phyloP scores from a whole-genome alignment of 2,888 invertebrate species.

The Drosophila cognata region DNA sequence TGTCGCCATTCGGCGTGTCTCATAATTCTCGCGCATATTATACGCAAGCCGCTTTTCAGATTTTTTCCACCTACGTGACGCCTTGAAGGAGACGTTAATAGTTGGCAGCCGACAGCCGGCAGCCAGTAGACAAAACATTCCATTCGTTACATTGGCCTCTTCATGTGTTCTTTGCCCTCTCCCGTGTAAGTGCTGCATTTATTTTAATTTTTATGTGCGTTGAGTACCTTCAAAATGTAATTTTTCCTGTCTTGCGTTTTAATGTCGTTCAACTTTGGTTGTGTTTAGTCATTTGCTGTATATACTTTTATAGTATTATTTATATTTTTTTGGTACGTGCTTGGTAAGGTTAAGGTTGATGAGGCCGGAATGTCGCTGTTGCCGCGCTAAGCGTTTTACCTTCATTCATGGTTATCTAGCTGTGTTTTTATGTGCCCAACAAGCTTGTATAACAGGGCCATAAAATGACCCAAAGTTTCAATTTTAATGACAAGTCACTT shows the following conservation, averaged over 20 bases:
- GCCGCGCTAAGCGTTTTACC: background rate
- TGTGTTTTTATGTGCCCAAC: slow-evolving; percentile 44
- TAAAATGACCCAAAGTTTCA: slow-evolving; percentile 74
- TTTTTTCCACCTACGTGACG: slow-evolving; percentile 71
- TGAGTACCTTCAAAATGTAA: slow-evolving; percentile 27
- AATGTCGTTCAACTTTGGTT: slow-evolving; percentile 75
- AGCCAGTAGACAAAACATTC: slow-evolving; percentile 48
- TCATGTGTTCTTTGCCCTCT: background rate
- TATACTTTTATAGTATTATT: background rate
- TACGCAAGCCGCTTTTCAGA: slow-evolving; percentile 16
- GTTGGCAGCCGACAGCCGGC: slow-evolving; percentile 42
- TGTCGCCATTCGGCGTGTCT: slow-evolving; percentile 63
- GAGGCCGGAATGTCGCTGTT: slow-evolving; percentile 31
- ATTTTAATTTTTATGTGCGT: slow-evolving; percentile 66
- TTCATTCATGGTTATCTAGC: slow-evolving; percentile 56
- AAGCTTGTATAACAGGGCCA: slow-evolving; percentile 45
- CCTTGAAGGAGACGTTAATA: slow-evolving; percentile 70
- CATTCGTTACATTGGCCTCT: slow-evolving; percentile 46
- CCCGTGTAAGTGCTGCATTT: slow-evolving; percentile 63
- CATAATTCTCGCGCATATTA: slow-evolving; percentile 64
- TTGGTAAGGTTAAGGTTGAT: slow-evolving; percentile 43
- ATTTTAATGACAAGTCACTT: slow-evolving; percentile 79
- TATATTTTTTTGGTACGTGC: slow-evolving; percentile 67
- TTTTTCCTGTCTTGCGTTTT: slow-evolving; percentile 50
- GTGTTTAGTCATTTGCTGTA: slow-evolving; percentile 18